A percentile compares a stretch with the other conserved stretches of the same genome.
Evolutionary conservation across 2,888 invertebrate species (phyloP).

Genomic region (Rhyacophila evoluta): DNA sequence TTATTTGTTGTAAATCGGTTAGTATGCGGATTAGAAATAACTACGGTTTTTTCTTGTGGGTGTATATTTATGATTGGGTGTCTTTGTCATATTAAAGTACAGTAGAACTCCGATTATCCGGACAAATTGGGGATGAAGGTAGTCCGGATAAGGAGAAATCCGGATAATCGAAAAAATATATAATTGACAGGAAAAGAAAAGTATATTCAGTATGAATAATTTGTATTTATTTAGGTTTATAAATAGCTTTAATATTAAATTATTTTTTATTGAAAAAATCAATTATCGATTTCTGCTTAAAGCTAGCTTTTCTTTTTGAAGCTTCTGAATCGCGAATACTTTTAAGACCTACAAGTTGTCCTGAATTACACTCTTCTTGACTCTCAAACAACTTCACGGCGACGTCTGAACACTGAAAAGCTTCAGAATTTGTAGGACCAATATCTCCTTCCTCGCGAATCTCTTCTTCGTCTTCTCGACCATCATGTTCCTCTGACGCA

Average conservation of each 20-base stretch:
- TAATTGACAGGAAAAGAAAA: no score
- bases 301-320: not conserved
- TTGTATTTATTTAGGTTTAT: no score
- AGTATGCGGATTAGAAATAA: no score
- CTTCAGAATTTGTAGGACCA: conserved; percentile 27
- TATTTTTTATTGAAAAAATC: not conserved
- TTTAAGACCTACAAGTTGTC: conserved; percentile 25
- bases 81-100: no score
- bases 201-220: no score
- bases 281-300: not conserved
- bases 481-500: not conserved
- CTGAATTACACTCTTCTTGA: not conserved
- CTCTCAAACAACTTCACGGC: conserved; percentile 20
- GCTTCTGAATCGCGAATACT: not conserved
- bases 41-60: no score
- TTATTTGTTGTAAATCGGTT: no score
- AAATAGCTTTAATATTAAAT: not conserved
- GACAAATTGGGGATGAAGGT: no score
- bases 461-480: not conserved
- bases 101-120: no score
- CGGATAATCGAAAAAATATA: no score
- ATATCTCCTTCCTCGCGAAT: conserved; percentile 24
- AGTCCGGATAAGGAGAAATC: no score
- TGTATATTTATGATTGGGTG: no score
- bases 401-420: not conserved